A percentile compares a stretch with the other conserved stretches of the same genome.
phyloP scores from a whole-genome alignment of 2,113 vertebrate species.

The Egretta garzetta region DNA sequence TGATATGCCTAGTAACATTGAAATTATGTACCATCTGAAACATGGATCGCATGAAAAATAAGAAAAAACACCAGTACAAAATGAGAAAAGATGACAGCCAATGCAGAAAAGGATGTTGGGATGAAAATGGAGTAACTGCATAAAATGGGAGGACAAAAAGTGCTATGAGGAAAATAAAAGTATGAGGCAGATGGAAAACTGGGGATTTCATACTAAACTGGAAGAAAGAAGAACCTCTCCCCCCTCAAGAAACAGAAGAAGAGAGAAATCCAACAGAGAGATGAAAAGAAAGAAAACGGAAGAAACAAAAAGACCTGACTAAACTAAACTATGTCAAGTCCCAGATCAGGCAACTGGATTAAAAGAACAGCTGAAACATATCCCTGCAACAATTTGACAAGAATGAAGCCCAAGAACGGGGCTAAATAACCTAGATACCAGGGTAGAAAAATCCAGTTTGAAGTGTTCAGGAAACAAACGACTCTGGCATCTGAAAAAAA shows the following conservation, averaged over 20 bases:
- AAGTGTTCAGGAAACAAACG: rapidly evolving
- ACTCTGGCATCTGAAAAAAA: background rate
- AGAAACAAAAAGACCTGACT: background rate
- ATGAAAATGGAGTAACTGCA: background rate
- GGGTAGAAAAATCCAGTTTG: background rate
- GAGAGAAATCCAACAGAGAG: background rate
- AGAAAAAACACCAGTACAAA: background rate
- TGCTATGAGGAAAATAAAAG: background rate
- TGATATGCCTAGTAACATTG: background rate
- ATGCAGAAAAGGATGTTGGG: background rate
- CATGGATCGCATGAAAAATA: background rate
- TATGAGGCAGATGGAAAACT: background rate
- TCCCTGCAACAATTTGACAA: background rate
- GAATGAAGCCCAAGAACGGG: background rate
- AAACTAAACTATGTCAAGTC: background rate
- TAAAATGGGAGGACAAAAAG: background rate
- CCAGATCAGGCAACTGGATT: background rate
- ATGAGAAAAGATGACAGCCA: background rate
- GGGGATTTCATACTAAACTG: background rate
- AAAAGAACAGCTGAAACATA: background rate
- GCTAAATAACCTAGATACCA: background rate
- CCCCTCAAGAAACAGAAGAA: background rate
- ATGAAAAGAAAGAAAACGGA: background rate
- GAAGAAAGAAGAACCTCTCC: background rate
- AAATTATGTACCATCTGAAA: background rate